A percentile compares a stretch with the other conserved stretches of the same genome.
Conservation (phyloP, 2,888 invertebrate species). For the Caenorhabditis doughertyi region DNA sequence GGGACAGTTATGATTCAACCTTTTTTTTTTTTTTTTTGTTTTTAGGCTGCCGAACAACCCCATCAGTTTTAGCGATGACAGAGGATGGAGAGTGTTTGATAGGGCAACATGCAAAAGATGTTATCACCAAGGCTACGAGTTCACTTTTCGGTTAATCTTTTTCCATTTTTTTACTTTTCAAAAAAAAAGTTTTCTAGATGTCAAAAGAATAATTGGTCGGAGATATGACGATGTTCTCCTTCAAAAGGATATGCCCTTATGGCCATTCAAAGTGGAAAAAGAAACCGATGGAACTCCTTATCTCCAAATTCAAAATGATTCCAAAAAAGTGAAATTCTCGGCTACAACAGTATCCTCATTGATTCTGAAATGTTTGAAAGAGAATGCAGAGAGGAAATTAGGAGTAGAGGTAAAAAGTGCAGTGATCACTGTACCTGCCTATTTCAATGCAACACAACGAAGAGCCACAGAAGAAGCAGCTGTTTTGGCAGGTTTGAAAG, state of each 20-base stretch:
- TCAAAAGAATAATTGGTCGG: slow-evolving; percentile 63
- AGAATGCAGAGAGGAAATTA: slow-evolving; percentile 59
- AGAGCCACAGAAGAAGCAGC: slow-evolving; percentile 62
- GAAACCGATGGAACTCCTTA: slow-evolving; percentile 33
- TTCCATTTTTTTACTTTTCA: not conserved
- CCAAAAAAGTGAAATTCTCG: slow-evolving; percentile 28
- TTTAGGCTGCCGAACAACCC: slow-evolving; percentile 60
- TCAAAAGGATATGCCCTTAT: slow-evolving; percentile 55
- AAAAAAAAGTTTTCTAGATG: slow-evolving; percentile 26
- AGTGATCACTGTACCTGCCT: slow-evolving; percentile 67
- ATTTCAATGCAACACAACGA: slow-evolving; percentile 63
- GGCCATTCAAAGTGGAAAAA: slow-evolving; percentile 59
- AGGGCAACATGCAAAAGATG: slow-evolving; percentile 63
- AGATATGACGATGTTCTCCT: slow-evolving; percentile 55
- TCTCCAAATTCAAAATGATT: slow-evolving; percentile 37
- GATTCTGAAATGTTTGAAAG: slow-evolving; percentile 52
- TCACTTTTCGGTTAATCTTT: slow-evolving; percentile 49
- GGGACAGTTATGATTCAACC: not conserved
- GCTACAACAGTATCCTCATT: slow-evolving; percentile 46
- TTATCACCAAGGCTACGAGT: slow-evolving; percentile 42
- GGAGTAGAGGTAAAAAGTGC: slow-evolving; percentile 53
- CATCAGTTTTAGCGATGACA: slow-evolving; percentile 58
- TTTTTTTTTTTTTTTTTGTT: not conserved
- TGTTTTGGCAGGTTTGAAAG: slow-evolving; percentile 50
- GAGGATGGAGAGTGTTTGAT: slow-evolving; percentile 63